These are phyloP conservation scores for Spea multiplicata DNA, from an alignment of 2,113 vertebrate species.

Conservation along the genomic window DNA sequence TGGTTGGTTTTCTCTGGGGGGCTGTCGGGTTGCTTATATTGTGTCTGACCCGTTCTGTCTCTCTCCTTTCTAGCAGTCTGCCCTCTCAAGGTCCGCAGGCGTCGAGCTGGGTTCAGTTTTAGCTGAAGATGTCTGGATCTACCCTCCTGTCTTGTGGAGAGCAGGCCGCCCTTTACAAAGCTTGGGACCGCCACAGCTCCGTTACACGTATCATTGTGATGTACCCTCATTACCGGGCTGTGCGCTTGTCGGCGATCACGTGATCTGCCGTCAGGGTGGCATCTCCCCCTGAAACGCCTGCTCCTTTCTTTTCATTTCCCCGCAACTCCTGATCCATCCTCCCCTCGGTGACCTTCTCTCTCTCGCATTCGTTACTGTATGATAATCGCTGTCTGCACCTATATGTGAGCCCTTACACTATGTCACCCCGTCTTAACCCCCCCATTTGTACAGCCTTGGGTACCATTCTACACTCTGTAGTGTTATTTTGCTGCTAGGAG, in stretches of 20 bases:
- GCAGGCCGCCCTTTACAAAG: not conserved
- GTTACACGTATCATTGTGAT: constrained; percentile 29
- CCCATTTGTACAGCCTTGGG: not conserved
- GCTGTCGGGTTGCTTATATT: not conserved
- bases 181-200: constrained; percentile 5
- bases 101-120: constrained; percentile 90
- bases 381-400: no score
- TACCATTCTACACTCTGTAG: not conserved
- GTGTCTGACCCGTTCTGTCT: constrained; percentile 31
- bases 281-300: not conserved
- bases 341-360: not conserved
- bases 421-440: no score
- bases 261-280: constrained; percentile 14
- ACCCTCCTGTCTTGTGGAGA: constrained; percentile 14
- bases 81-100: constrained; percentile 73
- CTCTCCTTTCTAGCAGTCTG: constrained; percentile 62
- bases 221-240: constrained; percentile 22
- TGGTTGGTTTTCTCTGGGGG: no score
- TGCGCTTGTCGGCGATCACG: not conserved
- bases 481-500: not conserved
- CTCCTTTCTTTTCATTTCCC: not conserved
- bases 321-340: not conserved
- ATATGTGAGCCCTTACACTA: no score
- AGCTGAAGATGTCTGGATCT: constrained; percentile 49
- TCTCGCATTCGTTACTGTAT: not conserved